Percentiles rank a stretch among this genome's conserved stretches.
phyloP scores from a whole-genome alignment of 2,113 vertebrate species.

The Actenoides lindsayi region DNA sequence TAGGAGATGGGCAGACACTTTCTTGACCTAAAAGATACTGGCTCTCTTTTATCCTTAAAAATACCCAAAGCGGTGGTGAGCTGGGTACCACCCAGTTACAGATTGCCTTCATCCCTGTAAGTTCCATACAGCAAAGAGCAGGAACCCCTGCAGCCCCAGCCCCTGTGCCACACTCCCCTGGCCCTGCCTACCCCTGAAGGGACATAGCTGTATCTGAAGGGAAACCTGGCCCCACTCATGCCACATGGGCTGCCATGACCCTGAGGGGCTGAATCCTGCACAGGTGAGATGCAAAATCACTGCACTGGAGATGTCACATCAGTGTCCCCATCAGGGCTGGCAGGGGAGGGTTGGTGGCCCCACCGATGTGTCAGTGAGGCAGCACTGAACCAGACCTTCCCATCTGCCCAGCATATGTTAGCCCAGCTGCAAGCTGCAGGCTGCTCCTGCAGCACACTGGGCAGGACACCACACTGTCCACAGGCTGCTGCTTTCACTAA shows the following conservation, averaged over 20 bases:
- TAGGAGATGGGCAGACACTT: not conserved
- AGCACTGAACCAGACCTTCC: fast-evolving
- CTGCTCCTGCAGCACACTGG: fast-evolving
- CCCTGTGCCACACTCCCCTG: not conserved
- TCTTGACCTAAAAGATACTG: not conserved
- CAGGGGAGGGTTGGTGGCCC: not conserved
- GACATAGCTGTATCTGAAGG: not conserved
- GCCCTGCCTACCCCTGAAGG: not conserved
- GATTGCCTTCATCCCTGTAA: not conserved
- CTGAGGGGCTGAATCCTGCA: not conserved
- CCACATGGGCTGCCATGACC: not conserved
- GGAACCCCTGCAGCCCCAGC: not conserved
- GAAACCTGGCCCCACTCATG: not conserved
- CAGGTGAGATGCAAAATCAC: not conserved
- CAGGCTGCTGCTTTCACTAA: not conserved
- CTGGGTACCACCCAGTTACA: not conserved
- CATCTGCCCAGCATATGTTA: fast-evolving
- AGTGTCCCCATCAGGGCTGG: not conserved
- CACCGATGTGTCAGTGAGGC: fast-evolving
- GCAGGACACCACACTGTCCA: not conserved
- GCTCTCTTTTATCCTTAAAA: not conserved
- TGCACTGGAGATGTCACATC: not conserved
- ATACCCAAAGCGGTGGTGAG: fast-evolving
- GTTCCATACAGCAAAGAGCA: not conserved
- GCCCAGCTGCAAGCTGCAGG: not conserved